Conservation (phyloP, 1,140 invertebrate genomes). For the Anastrepha obliqua region DNA sequence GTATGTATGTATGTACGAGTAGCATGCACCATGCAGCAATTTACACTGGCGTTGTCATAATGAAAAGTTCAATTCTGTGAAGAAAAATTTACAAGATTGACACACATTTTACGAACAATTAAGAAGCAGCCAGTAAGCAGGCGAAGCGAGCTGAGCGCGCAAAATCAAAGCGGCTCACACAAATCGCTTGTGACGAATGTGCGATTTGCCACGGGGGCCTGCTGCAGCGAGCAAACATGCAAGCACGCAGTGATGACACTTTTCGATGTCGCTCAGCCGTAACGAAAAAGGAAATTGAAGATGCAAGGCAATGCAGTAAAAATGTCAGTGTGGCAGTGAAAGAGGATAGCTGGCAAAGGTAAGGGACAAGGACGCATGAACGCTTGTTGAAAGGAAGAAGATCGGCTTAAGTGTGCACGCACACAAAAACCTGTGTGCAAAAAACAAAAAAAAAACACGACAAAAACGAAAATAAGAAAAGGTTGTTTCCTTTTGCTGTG, state of each 20-base stretch:
- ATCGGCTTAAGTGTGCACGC: slow-evolving; percentile 27
- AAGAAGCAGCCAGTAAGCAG: slow-evolving; percentile 42
- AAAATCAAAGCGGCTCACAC: slow-evolving; percentile 50
- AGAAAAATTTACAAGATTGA: slow-evolving; percentile 50
- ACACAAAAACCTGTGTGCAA: not conserved
- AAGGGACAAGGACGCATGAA: not conserved
- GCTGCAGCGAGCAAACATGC: not conserved
- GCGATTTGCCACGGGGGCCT: slow-evolving; percentile 46
- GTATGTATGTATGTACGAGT: not conserved
- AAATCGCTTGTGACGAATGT: slow-evolving; percentile 51
- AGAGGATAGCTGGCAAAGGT: not conserved
- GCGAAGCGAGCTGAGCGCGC: slow-evolving; percentile 33
- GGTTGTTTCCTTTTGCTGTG: not conserved
- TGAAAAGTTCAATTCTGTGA: slow-evolving; percentile 1
- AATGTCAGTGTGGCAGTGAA: not conserved
- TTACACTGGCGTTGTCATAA: not conserved
- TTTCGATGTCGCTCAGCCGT: slow-evolving; percentile 45
- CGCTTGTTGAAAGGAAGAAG: slow-evolving; percentile 31
- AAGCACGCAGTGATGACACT: slow-evolving; percentile 6
- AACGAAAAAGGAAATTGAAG: slow-evolving; percentile 50
- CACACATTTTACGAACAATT: slow-evolving; percentile 58
- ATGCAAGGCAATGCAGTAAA: slow-evolving; percentile 23
- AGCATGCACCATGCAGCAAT: not conserved
- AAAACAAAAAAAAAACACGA: not conserved
- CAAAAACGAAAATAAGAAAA: not conserved